Evolutionary conservation across 2,113 vertebrate species (phyloP).

Genomic region (Taurulus bubalis): DNA sequence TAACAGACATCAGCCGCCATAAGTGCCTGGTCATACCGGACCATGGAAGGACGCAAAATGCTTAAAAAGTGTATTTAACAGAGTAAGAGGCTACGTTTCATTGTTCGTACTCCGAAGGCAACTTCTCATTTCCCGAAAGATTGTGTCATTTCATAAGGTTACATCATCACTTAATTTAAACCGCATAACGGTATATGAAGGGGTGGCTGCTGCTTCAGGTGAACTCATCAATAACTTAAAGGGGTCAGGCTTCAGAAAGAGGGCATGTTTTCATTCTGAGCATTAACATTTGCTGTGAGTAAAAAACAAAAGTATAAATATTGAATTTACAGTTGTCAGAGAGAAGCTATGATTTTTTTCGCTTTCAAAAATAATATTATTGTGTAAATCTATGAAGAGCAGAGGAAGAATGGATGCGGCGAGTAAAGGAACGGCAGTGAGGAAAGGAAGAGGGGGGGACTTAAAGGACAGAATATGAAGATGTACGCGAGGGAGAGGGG

Average conservation of each 20-base stretch:
- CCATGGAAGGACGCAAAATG: background rate
- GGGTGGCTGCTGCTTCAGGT: background rate
- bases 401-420: background rate
- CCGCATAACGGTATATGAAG: background rate
- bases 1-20: too few species aligned
- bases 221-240: constrained; percentile 23
- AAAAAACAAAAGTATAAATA: constrained; percentile 9
- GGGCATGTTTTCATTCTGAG: background rate
- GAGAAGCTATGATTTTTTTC: background rate
- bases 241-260: background rate
- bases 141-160: background rate
- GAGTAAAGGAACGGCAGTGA: background rate
- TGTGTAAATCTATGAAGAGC: background rate
- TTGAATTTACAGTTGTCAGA: background rate
- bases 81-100: background rate
- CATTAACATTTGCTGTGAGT: background rate
- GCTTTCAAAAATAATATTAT: background rate
- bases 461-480: constrained; percentile 61
- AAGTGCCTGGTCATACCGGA: background rate
- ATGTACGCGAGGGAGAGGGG: constrained; percentile 52
- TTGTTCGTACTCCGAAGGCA: background rate
- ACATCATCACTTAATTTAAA: background rate
- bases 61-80: too few species aligned
- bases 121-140: background rate
- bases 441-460: background rate